phyloP scores from a whole-genome alignment of 2,797 vertebrate genomes.

The Crenuchus spilurus region DNA sequence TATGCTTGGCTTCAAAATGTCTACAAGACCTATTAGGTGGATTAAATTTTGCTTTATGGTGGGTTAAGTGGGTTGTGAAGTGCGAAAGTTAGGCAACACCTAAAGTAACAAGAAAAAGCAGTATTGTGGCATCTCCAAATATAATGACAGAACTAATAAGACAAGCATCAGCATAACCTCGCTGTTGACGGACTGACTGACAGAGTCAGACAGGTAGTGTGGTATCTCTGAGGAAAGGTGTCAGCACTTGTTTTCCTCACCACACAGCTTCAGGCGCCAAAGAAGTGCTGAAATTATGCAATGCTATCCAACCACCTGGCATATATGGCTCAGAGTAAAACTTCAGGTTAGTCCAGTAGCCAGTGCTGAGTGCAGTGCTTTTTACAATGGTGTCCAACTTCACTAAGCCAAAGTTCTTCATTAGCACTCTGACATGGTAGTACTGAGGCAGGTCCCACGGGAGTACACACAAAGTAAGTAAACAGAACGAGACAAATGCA shows the following conservation, averaged over 20 bases:
- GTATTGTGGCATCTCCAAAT: background rate
- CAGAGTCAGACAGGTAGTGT: background rate
- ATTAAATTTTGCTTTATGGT: too few species aligned
- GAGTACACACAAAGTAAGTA: conserved; percentile 38
- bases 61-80: background rate
- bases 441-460: conserved; percentile 25
- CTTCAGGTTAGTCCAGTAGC: conserved; percentile 15
- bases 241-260: conserved; percentile 44
- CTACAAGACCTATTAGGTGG: too few species aligned
- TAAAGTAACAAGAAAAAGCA: too few species aligned
- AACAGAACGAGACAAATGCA: conserved; percentile 46
- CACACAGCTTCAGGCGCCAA: conserved; percentile 12
- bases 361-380: background rate
- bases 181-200: background rate
- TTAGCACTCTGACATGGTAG: background rate
- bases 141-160: conserved; percentile 4
- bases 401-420: background rate
- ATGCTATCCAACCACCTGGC: background rate
- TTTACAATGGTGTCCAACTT: conserved; percentile 8
- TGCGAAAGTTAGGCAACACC: too few species aligned
- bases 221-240: conserved; percentile 24
- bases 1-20: too few species aligned
- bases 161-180: background rate
- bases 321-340: conserved; percentile 19
- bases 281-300: conserved; percentile 30